phyloP scores from a whole-genome alignment of 2,888 invertebrate genomes.

The Callinectes sapidus region DNA sequence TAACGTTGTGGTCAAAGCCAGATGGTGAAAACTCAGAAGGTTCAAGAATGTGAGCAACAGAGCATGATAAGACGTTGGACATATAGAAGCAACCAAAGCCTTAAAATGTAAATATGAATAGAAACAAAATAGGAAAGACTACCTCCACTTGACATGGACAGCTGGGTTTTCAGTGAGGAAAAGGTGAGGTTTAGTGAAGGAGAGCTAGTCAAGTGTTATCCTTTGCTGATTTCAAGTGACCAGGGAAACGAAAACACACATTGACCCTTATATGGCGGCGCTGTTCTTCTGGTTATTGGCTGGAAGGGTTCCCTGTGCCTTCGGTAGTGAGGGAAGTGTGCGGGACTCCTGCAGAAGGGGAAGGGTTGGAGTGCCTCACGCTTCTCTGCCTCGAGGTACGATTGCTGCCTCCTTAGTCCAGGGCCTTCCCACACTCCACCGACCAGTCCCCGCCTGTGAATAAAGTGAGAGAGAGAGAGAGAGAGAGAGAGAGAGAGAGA shows the following conservation, averaged over 20 bases:
- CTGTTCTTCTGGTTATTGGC: neutral
- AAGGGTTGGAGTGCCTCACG: neutral
- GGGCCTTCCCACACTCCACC: neutral
- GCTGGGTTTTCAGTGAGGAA: too few relatives aligned
- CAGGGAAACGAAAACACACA: neutral
- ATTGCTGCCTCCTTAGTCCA: conserved; percentile 13
- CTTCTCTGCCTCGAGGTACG: conserved; percentile 10
- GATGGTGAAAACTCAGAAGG: too few relatives aligned
- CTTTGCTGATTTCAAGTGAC: neutral
- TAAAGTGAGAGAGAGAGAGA: neutral
- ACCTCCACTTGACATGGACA: too few relatives aligned
- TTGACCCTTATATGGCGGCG: neutral
- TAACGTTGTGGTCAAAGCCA: too few relatives aligned
- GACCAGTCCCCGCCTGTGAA: neutral
- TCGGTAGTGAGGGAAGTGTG: neutral
- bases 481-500: conserved; percentile 17
- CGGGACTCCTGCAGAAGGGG: conserved; percentile 13
- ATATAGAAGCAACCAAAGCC: too few relatives aligned
- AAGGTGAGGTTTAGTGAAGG: too few relatives aligned
- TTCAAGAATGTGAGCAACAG: too few relatives aligned
- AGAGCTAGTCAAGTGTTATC: neutral
- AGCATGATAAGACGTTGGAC: too few relatives aligned
- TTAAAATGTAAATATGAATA: too few relatives aligned
- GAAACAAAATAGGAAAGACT: too few relatives aligned
- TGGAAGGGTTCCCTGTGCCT: neutral